A percentile compares a stretch with the other conserved stretches of the same genome.
Evolutionary conservation across 2,888 invertebrate species (phyloP).

Genomic region (Meghimatium bilineatum): DNA sequence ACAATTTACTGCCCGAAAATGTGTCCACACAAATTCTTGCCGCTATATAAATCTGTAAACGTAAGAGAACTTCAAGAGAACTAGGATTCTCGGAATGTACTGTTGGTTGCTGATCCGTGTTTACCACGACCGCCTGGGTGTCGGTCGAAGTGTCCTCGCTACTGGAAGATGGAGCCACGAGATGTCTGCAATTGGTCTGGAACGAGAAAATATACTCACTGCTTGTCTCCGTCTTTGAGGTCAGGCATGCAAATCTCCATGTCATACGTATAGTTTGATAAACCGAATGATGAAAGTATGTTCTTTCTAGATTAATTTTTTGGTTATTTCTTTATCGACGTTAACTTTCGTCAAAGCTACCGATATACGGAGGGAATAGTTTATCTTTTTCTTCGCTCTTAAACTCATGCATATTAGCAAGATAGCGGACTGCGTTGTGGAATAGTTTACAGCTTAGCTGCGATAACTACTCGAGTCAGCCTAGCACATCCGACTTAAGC

Average conservation of each 20-base stretch:
- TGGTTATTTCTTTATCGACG: no score
- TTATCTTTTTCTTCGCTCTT: no score
- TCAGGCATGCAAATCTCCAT: not conserved
- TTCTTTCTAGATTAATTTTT: no score
- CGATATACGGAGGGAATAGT: no score
- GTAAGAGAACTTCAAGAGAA: not conserved
- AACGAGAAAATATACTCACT: not conserved
- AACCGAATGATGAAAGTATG: not conserved
- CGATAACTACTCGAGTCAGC: no score
- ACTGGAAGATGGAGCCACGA: constrained; percentile 3
- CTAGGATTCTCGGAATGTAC: not conserved
- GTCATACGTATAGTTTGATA: not conserved
- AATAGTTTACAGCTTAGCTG: no score
- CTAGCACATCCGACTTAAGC: no score
- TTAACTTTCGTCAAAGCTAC: no score
- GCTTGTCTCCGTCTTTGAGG: not conserved
- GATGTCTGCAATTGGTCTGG: constrained; percentile 27
- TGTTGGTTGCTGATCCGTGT: not conserved
- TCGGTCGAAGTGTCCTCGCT: not conserved
- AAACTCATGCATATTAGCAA: no score
- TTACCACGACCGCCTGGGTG: not conserved
- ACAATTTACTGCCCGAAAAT: constrained; percentile 31
- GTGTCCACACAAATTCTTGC: constrained; percentile 21
- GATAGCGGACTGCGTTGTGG: no score
- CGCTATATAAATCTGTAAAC: constrained; percentile 5